phyloP scores from a whole-genome alignment of 2,113 vertebrate species.

The Nymphicus hollandicus region DNA sequence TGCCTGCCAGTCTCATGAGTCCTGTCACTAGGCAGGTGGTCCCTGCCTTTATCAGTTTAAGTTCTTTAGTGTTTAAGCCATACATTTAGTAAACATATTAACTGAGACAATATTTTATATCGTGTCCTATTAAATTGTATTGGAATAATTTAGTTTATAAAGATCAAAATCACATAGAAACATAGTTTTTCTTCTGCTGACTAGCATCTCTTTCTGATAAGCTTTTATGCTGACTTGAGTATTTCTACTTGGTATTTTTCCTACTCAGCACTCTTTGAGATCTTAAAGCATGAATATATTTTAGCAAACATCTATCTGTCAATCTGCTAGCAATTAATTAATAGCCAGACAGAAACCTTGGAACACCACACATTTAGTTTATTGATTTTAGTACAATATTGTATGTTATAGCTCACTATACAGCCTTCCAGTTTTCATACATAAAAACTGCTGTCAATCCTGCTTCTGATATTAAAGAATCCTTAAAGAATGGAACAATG shows the following conservation, averaged over 20 bases:
- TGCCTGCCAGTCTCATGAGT: background rate
- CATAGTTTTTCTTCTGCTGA: conserved; percentile 31
- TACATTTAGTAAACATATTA: background rate
- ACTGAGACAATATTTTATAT: background rate
- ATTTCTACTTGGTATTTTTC: conserved; percentile 1
- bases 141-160: background rate
- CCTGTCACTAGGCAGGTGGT: background rate
- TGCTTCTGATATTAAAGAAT: background rate
- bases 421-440: background rate
- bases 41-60: background rate
- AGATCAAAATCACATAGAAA: background rate
- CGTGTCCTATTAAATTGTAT: background rate
- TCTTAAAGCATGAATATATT: background rate
- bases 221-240: conserved; percentile 6
- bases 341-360: background rate
- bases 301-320: background rate
- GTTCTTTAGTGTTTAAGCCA: background rate
- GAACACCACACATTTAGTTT: background rate
- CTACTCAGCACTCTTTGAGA: background rate
- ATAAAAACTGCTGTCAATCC: background rate
- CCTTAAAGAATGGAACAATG: background rate
- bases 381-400: conserved; percentile 5
- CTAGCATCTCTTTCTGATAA: background rate
- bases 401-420: background rate
- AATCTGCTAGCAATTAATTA: conserved; percentile 19